Evolutionary conservation across 2,888 invertebrate genomes (phyloP).

Genomic region (Lapara coniferarum): DNA sequence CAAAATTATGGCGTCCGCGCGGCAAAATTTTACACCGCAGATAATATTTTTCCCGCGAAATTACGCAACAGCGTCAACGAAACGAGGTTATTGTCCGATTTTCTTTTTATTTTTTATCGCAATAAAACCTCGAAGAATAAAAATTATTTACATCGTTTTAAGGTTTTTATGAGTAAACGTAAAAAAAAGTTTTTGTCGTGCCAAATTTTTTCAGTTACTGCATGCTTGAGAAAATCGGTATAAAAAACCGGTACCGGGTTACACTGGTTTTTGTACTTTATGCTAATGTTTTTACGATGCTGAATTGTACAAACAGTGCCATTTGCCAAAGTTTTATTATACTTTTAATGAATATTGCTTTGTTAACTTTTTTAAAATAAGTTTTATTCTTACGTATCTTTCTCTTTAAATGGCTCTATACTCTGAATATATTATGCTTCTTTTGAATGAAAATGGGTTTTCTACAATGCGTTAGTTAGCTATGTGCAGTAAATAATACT

Average conservation of each 20-base stretch:
- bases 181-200: slow-evolving; percentile 8
- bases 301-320: slow-evolving; percentile 4
- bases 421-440: too few species aligned
- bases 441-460: too few species aligned
- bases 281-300: slow-evolving; percentile 4
- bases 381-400: too few species aligned
- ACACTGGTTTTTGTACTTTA: slow-evolving; percentile 13
- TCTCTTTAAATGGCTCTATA: too few species aligned
- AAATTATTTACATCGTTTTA: not conserved
- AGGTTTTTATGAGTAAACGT: not conserved
- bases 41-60: slow-evolving; percentile 1
- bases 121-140: not conserved
- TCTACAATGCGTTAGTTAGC: too few species aligned
- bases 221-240: slow-evolving; percentile 3
- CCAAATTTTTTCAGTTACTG: not conserved
- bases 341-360: not conserved
- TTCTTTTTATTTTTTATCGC: not conserved
- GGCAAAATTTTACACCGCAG: not conserved
- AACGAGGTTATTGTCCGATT: not conserved
- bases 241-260: not conserved
- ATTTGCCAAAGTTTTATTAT: not conserved
- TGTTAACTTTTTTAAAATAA: too few species aligned
- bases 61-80: slow-evolving; percentile 4
- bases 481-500: too few species aligned
- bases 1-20: not conserved